phyloP scores from a whole-genome alignment of 2,113 vertebrate genomes.

The Eretmochelys imbricata region DNA sequence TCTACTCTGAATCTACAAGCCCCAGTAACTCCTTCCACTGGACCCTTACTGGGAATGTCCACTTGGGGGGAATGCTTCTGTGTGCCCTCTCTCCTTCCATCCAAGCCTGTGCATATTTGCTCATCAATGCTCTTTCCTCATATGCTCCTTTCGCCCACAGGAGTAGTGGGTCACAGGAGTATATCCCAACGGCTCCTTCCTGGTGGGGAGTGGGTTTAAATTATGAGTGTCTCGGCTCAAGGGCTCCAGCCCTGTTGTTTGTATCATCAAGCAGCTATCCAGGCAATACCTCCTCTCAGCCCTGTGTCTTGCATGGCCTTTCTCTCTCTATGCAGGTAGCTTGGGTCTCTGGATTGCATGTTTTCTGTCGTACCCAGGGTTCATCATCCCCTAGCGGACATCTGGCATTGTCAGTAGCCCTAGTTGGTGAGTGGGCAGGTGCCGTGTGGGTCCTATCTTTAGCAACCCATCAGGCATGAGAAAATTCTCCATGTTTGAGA shows the following conservation, averaged over 20 bases:
- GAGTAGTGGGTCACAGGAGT: neutral
- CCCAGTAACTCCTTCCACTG: neutral
- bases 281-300: neutral
- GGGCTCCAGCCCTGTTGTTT: neutral
- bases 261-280: neutral
- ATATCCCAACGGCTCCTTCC: neutral
- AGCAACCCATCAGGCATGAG: too few relatives aligned
- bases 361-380: too few relatives aligned
- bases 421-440: too few relatives aligned
- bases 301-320: too few relatives aligned
- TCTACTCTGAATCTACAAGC: neutral
- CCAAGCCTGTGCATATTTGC: neutral
- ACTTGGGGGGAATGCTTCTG: neutral
- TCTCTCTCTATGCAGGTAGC: too few relatives aligned
- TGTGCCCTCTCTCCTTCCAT: neutral
- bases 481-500: too few relatives aligned
- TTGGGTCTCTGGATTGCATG: too few relatives aligned
- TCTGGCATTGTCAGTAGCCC: too few relatives aligned
- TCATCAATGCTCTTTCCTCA: neutral
- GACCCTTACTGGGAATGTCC: neutral
- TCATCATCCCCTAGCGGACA: too few relatives aligned
- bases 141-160: neutral
- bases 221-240: neutral
- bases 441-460: too few relatives aligned
- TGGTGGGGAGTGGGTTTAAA: neutral